phyloP scores from a whole-genome alignment of 1,140 invertebrate genomes.

The Neodiprion virginianus region DNA sequence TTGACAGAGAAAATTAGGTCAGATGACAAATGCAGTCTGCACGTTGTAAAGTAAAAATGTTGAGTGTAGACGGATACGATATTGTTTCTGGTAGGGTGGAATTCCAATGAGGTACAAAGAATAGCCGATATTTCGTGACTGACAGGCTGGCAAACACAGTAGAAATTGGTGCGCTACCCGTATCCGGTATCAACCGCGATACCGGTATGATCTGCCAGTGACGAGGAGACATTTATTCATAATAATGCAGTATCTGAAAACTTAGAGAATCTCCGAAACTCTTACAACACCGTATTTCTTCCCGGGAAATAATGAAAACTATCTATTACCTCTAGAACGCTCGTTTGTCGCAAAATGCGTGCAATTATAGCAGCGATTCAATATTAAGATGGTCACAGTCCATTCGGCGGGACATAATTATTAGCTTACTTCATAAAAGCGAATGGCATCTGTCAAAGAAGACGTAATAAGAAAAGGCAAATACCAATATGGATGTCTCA shows the following conservation, averaged over 20 bases:
- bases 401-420: not conserved
- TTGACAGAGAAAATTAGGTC: constrained; percentile 39
- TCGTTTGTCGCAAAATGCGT: not conserved
- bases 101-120: constrained; percentile 44
- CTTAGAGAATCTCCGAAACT: not conserved
- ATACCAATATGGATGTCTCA: constrained; percentile 40
- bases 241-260: not conserved
- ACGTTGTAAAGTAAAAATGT: too few relatives aligned
- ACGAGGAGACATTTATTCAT: not conserved
- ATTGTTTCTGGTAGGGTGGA: constrained; percentile 39
- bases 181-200: too few relatives aligned
- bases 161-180: too few relatives aligned
- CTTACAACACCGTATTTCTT: not conserved
- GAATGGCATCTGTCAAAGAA: not conserved
- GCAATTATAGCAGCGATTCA: not conserved
- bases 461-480: constrained; percentile 43
- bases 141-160: constrained; percentile 37
- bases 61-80: constrained; percentile 44
- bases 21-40: constrained; percentile 40
- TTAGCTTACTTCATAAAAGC: too few relatives aligned
- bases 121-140: constrained; percentile 43
- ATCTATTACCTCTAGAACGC: not conserved
- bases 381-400: not conserved
- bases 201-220: too few relatives aligned
- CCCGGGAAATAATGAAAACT: not conserved